These are phyloP conservation scores for Criorhina ranunculi DNA, from an alignment of 2,888 invertebrate genomes.

Conservation along the genomic window DNA sequence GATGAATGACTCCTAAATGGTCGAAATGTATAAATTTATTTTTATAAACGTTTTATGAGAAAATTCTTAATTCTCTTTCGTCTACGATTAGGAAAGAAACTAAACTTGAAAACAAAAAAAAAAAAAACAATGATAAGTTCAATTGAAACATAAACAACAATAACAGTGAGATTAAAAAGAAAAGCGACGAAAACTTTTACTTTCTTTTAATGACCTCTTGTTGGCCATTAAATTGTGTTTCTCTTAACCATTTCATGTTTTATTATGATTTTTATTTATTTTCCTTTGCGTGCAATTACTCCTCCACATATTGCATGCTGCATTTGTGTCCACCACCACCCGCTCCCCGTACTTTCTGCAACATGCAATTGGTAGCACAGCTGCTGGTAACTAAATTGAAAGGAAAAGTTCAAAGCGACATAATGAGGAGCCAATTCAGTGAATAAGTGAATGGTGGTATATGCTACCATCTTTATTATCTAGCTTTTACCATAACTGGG, in stretches of 20 bases:
- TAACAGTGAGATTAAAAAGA: constrained; percentile 16
- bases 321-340: constrained; percentile 35
- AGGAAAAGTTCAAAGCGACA: constrained; percentile 72
- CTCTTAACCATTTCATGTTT: constrained; percentile 55
- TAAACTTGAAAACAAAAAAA: neutral
- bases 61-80: neutral
- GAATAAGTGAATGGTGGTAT: constrained; percentile 37
- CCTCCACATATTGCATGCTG: constrained; percentile 49
- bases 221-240: constrained; percentile 60
- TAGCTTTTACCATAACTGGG: constrained; percentile 60
- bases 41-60: neutral
- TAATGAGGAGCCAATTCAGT: constrained; percentile 51
- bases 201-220: constrained; percentile 54
- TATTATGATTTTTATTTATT: constrained; percentile 51
- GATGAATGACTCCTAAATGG: neutral
- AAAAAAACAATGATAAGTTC: constrained; percentile 13
- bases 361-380: constrained; percentile 28
- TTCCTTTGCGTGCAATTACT: constrained; percentile 47
- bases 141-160: constrained; percentile 1
- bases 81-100: neutral
- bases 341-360: too few species aligned
- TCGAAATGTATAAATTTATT: neutral
- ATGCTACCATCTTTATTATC: constrained; percentile 67
- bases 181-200: constrained; percentile 59
- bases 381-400: constrained; percentile 48